Conservation (phyloP, 1,140 invertebrate genomes). For the Mercenaria mercenaria region DNA sequence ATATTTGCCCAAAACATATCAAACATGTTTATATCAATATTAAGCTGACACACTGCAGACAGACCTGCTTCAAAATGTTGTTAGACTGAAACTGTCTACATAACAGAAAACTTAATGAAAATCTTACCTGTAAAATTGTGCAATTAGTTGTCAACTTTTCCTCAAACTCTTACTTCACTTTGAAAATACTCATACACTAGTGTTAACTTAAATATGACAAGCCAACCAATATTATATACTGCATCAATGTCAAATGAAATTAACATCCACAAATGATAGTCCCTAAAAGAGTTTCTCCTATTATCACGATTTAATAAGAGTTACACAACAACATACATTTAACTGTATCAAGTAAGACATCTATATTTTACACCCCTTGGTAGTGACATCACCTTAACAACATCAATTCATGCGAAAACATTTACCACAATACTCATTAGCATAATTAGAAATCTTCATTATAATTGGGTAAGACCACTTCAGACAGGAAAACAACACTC, state of each 20-base stretch:
- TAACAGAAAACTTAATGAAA: too few species aligned
- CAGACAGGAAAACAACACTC: conserved; percentile 14
- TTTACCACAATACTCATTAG: not conserved
- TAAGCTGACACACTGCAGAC: too few species aligned
- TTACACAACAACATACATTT: not conserved
- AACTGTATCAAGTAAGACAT: not conserved
- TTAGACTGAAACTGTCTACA: too few species aligned
- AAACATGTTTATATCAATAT: too few species aligned
- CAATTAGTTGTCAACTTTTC: too few species aligned
- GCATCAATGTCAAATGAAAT: not conserved
- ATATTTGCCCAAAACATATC: too few species aligned
- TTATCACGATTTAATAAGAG: not conserved
- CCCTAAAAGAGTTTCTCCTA: not conserved
- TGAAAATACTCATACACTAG: too few species aligned
- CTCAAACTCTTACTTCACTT: too few species aligned
- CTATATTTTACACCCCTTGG: not conserved
- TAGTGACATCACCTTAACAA: conserved; percentile 1
- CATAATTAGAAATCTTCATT: conserved; percentile 1
- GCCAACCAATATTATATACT: too few species aligned
- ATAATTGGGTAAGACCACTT: not conserved
- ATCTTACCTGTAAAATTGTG: too few species aligned
- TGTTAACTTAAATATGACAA: too few species aligned
- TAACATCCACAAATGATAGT: not conserved
- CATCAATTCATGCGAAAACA: not conserved
- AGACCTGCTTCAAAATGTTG: too few species aligned